These are phyloP conservation scores for Zapus hudsonius DNA, from an alignment of 2,113 vertebrate species.

Conservation along the genomic window DNA sequence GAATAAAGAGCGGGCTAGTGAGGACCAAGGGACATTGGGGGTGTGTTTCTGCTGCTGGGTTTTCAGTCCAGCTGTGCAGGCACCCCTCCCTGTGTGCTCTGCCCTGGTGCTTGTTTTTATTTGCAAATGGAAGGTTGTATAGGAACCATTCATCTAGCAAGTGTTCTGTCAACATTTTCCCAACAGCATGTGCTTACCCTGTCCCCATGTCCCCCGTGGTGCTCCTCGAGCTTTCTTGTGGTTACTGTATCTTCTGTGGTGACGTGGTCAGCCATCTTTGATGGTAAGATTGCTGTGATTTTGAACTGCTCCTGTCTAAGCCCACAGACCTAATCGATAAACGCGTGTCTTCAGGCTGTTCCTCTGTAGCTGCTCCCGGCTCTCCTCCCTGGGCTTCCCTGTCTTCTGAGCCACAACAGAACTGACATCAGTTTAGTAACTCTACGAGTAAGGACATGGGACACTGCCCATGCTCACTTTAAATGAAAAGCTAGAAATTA, in stretches of 20 bases:
- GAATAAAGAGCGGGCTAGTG: neutral
- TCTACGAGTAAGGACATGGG: too few species aligned
- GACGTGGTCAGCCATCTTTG: neutral
- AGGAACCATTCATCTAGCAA: neutral
- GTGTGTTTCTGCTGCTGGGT: neutral
- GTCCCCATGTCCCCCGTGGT: neutral
- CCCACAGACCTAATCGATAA: neutral
- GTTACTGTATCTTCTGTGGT: neutral
- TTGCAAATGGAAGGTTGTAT: neutral
- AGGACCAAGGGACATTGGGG: neutral
- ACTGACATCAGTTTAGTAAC: neutral
- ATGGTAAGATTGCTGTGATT: neutral
- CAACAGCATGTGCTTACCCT: neutral
- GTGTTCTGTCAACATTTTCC: neutral
- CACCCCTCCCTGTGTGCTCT: neutral
- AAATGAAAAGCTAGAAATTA: neutral
- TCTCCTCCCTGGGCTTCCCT: neutral
- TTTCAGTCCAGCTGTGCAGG: conserved; percentile 5
- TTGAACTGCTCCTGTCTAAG: neutral
- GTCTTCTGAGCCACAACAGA: neutral
- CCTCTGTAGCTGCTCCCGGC: neutral
- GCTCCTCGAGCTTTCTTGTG: neutral
- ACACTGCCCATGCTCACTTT: neutral
- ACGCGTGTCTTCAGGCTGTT: neutral
- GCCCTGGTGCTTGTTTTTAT: neutral